Conservation (phyloP, 2,797 vertebrate species). For the Rachycentron canadum region DNA sequence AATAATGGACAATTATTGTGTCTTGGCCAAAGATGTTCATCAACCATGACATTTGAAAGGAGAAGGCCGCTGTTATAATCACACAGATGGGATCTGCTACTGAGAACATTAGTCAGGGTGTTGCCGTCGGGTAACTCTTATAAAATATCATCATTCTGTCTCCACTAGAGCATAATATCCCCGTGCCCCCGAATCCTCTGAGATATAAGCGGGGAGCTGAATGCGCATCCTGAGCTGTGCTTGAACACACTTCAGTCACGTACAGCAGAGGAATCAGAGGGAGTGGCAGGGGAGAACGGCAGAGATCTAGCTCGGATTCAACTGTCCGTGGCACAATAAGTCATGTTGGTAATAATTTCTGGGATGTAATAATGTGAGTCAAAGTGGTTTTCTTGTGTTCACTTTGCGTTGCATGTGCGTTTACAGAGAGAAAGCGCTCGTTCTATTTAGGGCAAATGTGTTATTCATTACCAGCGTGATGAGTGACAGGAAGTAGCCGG, state of each 20-base stretch:
- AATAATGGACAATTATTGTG: not conserved
- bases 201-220: slow-evolving; percentile 25
- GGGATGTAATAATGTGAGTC: too few relatives aligned
- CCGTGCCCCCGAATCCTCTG: not conserved
- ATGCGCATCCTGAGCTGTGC: slow-evolving; percentile 23
- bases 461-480: too few relatives aligned
- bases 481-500: too few relatives aligned
- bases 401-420: too few relatives aligned
- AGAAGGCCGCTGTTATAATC: not conserved
- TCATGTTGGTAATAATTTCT: too few relatives aligned
- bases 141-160: slow-evolving; percentile 24
- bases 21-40: not conserved
- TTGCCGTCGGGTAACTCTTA: not conserved
- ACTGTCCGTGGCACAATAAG: too few relatives aligned
- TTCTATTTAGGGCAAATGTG: too few relatives aligned
- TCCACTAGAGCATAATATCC: slow-evolving; percentile 37
- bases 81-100: not conserved
- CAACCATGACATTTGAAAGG: not conserved
- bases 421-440: too few relatives aligned
- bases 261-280: not conserved
- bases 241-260: not conserved
- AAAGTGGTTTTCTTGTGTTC: too few relatives aligned
- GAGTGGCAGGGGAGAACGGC: not conserved
- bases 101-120: slow-evolving; percentile 1
- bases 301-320: slow-evolving; percentile 1